Conservation (phyloP, 37 sponge, comb jelly and placozoan species). For the Crambe crambe region DNA sequence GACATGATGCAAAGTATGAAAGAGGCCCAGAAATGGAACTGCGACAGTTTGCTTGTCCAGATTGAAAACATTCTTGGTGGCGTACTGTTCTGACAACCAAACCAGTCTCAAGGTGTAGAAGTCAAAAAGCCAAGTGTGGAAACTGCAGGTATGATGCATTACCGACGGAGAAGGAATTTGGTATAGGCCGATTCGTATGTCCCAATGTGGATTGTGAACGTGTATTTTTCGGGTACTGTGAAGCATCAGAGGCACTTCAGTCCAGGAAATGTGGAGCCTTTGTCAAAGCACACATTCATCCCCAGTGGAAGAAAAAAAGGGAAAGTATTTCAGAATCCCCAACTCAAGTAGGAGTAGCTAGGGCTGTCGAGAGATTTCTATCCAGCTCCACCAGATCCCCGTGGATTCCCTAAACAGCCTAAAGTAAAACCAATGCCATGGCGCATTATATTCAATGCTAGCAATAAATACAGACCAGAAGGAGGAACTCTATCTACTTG, state of each 20-base stretch:
- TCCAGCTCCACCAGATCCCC: neutral
- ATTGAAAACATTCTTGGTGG: neutral
- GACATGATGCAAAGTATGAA: neutral
- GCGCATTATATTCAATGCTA: conserved; percentile 9
- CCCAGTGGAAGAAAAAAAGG: neutral
- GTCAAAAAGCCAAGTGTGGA: conserved; percentile 5
- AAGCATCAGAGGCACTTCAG: neutral
- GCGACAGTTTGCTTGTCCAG: conserved; percentile 5
- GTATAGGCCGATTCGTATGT: conserved; percentile 10
- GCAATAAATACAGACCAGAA: neutral
- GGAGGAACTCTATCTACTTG: conserved; percentile 7
- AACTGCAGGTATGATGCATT: neutral
- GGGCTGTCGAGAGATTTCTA: neutral
- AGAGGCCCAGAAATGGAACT: neutral
- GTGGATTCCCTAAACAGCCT: neutral
- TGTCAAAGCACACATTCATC: conserved; percentile 8
- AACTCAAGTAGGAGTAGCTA: too few species aligned
- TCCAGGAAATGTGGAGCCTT: neutral
- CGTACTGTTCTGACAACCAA: conserved; percentile 6
- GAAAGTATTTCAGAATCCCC: too few species aligned
- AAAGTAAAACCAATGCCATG: neutral
- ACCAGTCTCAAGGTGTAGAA: conserved; percentile 4
- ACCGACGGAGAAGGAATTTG: conserved; percentile 12
- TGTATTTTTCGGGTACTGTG: conserved; percentile 6
- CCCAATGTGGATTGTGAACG: neutral